Base-by-base conservation (phyloP, 1,140 invertebrate genomes). In the Drosophila pectinifera region DNA sequence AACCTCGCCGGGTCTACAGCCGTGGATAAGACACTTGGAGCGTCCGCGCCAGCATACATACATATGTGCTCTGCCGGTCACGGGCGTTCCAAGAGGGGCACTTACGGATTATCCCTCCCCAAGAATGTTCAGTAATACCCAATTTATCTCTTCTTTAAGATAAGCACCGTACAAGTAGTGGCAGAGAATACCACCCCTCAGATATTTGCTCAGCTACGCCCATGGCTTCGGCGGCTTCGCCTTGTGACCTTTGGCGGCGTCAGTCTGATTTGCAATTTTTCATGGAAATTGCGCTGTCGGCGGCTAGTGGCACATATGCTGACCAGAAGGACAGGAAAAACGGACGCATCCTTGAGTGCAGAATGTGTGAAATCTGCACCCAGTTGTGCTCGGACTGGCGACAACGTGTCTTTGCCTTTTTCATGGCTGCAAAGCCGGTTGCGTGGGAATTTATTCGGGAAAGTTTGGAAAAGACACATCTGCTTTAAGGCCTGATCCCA, bases 221-320 rank as follows among this genome's bases (percentile, higher is more conserved):
- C 43, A 46, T 67, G 62, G 11, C n/a, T 8, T 24, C 11, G 16
- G n/a, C 24, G 24, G 18, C 11, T 22, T 18, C 28, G 36, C 36
- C 61, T 38, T 68, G 45, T 53, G 69, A 89, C 83, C 84, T 89
- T 78, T 68, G 53, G 42, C 65, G 77, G 80, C 77, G 73, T 89
- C 85, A 59, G 77, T 43, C 57, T 48, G 85, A 80, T 75, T 80
- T 84, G 85, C 85, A 58, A 84, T 90, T 89, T 88, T 89, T 90
- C 84, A 85, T 89, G 78, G 84, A 89, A 89, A 73, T 63, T 65
- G 69, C 80, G 76, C 64, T 61, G 76, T 84, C 72, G 51, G 45
- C 48, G 49, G 22, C 72, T 53, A 46, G 48, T 62, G 69, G 67
- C 61, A 84, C 85, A 89, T 78, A 84, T 89, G 84, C 85, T 78